Evolutionary conservation across 2,888 invertebrate species (phyloP), one percentile per base, ranked within the genome.

Genomic region (Tillus elongatus): DNA sequence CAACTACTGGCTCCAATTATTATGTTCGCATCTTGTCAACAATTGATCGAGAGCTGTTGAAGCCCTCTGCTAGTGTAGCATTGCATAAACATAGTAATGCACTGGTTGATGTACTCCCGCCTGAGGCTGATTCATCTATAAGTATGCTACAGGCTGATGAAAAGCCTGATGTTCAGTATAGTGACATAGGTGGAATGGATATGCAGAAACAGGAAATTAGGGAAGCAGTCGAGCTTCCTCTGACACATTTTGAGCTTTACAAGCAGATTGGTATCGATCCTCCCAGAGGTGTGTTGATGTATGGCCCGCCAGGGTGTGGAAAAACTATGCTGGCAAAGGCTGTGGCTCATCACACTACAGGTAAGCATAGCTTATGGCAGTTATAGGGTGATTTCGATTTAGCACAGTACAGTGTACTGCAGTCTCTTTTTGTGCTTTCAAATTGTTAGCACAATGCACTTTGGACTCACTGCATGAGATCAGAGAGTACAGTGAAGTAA

Each of bases 291-390:
- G 98, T 98, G 2, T 77, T 98, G 19, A 92, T 98, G 93, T 98
- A 91, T 58, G 98, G 98, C 0, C 98, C 98, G n/a, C 97, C 98
- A 0, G 89, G 98, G 1, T 97, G 97, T 66, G 98, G 98, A 15
- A 98, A 98, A 70, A 98, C 98, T 38, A 97, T 98, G 97, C 70
- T 98, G 53, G 98, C 98, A 15, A 98, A 98, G 66, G 96, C 96
- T 46, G 96, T 96, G 4, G 96, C 96, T 10, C 92, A 96, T 72
- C 96, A 97, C 58, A 97, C 96, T 24, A 96, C 95, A 51, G 87
- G 87, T 87, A 61, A 56, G 40, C 13, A n/a, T n/a, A n/a, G n/a
- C n/a, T n/a, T n/a, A n/a, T n/a, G n/a, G n/a, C n/a, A n/a, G n/a
- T n/a, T n/a, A n/a, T n/a, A n/a, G n/a, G n/a, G n/a, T n/a, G n/a